phyloP scores from a whole-genome alignment of 2,113 vertebrate genomes.

The Bucco capensis region DNA sequence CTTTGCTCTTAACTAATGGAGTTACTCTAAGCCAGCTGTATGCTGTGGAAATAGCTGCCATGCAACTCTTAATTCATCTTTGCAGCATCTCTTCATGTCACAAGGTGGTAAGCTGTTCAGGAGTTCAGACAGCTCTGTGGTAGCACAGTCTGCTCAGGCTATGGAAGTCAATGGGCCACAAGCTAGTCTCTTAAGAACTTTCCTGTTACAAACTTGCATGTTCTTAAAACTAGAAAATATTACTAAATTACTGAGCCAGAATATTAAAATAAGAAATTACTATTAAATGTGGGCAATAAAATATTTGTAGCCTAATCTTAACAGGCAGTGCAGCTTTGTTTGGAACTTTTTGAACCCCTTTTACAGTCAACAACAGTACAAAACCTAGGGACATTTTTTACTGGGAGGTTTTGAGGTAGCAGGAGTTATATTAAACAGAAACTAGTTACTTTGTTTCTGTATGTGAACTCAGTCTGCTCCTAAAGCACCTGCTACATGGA shows the following conservation, averaged over 20 bases:
- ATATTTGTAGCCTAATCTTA: background rate
- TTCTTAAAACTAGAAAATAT: background rate
- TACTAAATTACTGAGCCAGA: no score
- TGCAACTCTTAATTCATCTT: background rate
- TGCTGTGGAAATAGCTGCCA: background rate
- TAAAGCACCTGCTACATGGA: background rate
- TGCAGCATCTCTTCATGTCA: background rate
- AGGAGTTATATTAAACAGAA: background rate
- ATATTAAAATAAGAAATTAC: background rate
- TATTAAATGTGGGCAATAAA: background rate
- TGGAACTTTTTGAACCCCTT: background rate
- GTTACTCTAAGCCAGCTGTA: background rate
- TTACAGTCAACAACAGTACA: background rate
- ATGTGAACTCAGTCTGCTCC: background rate
- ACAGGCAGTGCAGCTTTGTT: background rate
- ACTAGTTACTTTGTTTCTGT: background rate
- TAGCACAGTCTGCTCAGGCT: background rate
- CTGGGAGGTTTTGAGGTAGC: background rate
- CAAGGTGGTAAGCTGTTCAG: background rate
- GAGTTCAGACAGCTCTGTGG: background rate
- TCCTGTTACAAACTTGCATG: background rate
- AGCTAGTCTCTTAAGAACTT: background rate
- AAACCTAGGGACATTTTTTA: accelerated
- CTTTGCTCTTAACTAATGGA: background rate
- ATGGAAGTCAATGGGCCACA: background rate